Evolutionary conservation across 2,113 vertebrate species (phyloP), one percentile per base, ranked within the genome.

Genomic region (Probosciger aterrimus): DNA sequence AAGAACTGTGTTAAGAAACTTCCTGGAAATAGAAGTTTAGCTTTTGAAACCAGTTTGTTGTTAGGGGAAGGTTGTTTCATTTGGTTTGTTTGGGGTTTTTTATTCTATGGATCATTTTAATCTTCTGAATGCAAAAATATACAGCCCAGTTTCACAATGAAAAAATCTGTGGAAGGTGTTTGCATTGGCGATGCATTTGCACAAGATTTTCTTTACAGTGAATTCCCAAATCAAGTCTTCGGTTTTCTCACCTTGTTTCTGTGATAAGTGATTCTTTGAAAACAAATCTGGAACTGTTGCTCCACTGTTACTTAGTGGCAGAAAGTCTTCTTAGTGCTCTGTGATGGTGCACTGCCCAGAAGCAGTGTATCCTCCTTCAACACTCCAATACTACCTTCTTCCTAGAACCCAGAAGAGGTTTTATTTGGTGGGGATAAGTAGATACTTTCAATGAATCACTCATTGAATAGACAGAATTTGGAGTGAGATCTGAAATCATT

Each of bases 31-130:
- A 65, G 10, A 73, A 7, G 6, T 57, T 12, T 30, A 77, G 7
- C 5, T 81, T 80, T 74, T 57, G 30, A 52, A 89, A 69, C 15
- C 20, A 43, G 14, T 52, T 23, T 55, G 10, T 9, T 57, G 55
- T 22, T 57, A n/a, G 55, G 19, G 55, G 19, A n/a, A 22, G 20
- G 14, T 8, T 23, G 4, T 18, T 55, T 37, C 7, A 3, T 37
- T 37, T 4, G 2, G 4, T 9, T 6, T 18, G 4, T 30, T 27
- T n/a, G 24, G 12, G 1, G 0, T 14, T 22, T 55, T 79, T 63
- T 37, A 35, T n/a, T 1, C 5, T 43, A 10, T 50, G 22, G 24
- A 57, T 55, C 0, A n/a, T 64, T 93, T 73, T 31, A 59, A 28
- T 46, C 5, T 49, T 35, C 37, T 49, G 10, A 83, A 69, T 55